phyloP scores from a whole-genome alignment of 1,140 invertebrate species.

The Stenopsyche tienmushanensis region DNA sequence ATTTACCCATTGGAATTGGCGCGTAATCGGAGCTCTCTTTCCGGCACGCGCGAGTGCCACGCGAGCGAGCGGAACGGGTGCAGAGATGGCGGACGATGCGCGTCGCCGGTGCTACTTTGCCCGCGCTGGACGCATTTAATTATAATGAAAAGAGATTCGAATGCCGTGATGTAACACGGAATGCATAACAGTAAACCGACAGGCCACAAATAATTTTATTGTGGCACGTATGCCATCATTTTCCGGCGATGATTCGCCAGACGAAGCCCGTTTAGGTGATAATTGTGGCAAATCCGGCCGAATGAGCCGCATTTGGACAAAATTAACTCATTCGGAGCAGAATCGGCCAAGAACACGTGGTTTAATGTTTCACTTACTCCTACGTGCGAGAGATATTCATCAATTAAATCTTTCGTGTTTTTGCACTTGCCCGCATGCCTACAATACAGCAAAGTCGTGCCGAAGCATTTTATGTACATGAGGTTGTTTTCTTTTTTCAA shows the following conservation, averaged over 20 bases:
- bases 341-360: too few species aligned
- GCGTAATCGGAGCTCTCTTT: neutral
- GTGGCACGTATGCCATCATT: neutral
- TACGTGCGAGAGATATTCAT: too few species aligned
- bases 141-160: slow-evolving; percentile 5
- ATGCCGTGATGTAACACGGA: slow-evolving; percentile 1
- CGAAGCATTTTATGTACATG: too few species aligned
- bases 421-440: too few species aligned
- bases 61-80: neutral
- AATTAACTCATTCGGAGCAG: too few species aligned
- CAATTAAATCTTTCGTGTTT: too few species aligned
- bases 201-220: neutral
- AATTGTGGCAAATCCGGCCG: too few species aligned
- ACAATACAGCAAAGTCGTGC: too few species aligned
- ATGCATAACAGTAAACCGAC: slow-evolving; percentile 5
- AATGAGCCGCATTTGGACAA: too few species aligned
- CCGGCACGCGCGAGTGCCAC: neutral
- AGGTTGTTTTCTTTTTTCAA: too few species aligned
- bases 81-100: neutral
- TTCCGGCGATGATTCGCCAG: neutral
- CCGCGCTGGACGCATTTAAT: neutral
- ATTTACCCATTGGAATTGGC: neutral
- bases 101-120: neutral
- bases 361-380: too few species aligned
- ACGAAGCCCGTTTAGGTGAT: neutral